Base-by-base conservation (phyloP, 2,888 invertebrate species). In the Caenorhabditis sulstoni region DNA sequence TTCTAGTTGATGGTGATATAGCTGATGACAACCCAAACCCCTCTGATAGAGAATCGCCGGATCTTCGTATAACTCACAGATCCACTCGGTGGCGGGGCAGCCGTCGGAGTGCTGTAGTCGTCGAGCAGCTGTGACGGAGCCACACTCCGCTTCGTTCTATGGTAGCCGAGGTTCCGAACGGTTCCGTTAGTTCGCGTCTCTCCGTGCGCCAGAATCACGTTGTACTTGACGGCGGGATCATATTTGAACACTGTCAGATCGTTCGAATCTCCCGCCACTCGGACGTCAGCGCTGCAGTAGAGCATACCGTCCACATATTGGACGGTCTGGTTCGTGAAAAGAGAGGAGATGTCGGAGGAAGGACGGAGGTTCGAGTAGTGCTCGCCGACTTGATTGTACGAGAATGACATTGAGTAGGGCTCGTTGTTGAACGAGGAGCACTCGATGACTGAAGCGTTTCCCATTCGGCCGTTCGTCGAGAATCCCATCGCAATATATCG, bases 401-500 rank as follows among this genome's bases (percentile, higher is more conserved):
- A 79, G 45, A 70, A 75, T 0, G 57, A 61, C 58, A 79, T 45
- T 1, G 61, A 49, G 39, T 55, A 66, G 1, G 18, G 44, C 0
- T 29, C 12, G n/a, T 53, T 37, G 9, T 22, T 16, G n/a, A 79
- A 67, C 9, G 75, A 75, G 1, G 75, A 66, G 22, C 79, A 79
- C 5, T 79, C 79, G 45, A 79, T 75, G n/a, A 79, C 75, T 11
- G 70, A 62, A 16, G 70, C 35, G 18, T 68, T 64, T 20, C 59
- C 68, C 79, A 79, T 79, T 50, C 14, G 16, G 35, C 68, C 49
- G 47, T 50, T 75, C 41, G 62, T 66, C 18, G 79, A 79, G 66
- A 79, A 79, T 45, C 79, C 79, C 53, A 79, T 47, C 12, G 79
- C 79, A 23, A 79, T 45, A 50, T 79, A 79, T 9, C 35, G 35